A percentile compares a stretch with the other conserved stretches of the same genome.
Conservation (phyloP, 2,797 vertebrate species). For the Glossophaga mutica region DNA sequence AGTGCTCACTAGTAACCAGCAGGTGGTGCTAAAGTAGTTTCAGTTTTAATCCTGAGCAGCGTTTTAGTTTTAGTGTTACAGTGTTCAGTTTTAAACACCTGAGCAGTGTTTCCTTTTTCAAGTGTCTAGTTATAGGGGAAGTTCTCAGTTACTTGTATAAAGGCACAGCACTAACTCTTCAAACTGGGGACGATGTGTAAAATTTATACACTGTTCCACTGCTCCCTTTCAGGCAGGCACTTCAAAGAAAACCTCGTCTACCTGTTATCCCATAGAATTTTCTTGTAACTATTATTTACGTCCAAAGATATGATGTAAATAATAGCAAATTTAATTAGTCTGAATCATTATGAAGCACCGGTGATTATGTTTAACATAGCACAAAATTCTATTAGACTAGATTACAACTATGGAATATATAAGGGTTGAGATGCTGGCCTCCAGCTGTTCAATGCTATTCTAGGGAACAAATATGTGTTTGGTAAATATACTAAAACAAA, state of each 20-base stretch:
- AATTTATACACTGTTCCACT: neutral
- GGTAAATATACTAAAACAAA: neutral
- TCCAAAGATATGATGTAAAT: neutral
- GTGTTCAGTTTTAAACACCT: no score
- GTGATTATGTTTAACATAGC: neutral
- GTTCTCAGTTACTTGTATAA: neutral
- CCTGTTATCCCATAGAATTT: neutral
- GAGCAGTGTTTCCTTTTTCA: neutral
- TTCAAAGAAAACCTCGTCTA: neutral
- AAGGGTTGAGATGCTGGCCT: neutral
- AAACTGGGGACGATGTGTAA: neutral
- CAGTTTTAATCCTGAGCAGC: neutral
- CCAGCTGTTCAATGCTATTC: neutral
- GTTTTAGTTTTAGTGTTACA: no score
- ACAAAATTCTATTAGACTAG: neutral
- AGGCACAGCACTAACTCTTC: neutral
- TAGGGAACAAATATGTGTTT: neutral
- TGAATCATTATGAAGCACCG: neutral
- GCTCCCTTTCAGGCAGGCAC: neutral
- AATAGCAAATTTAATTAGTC: neutral
- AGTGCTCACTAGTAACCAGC: slow-evolving; percentile 44
- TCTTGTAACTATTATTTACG: neutral
- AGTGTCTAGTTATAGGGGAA: neutral
- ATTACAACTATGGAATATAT: neutral
- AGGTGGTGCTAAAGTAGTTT: slow-evolving; percentile 15